Base-by-base conservation (phyloP, 2,113 vertebrate genomes). In the Platanista minor region DNA sequence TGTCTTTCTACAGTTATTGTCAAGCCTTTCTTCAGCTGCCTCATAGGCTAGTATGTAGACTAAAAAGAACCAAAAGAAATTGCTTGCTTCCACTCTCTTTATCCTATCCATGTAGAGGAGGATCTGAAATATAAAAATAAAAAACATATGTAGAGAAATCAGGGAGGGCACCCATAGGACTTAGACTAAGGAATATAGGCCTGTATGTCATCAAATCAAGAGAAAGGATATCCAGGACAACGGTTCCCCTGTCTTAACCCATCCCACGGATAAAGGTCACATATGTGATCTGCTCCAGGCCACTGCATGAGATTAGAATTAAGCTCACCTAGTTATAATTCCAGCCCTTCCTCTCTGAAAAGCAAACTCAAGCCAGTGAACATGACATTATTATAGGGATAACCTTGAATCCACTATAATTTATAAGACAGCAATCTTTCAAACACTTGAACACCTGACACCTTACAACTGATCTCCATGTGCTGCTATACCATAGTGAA, bases 361-460 rank as follows among this genome's bases (percentile, higher is more conserved):
- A 95, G 80, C 91, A 96, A 91, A 92, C 1, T 8, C 27, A 90
- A 87, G 72, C 77, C 62, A 94, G 25, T 59, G 72, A 97, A 93
- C 10, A 36, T 93, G 82, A 91, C 92, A 96, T 93, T 88, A 87
- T 94, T 94, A 91, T 57, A 77, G 29, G 67, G 43, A 91, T 69
- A 89, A 89, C 91, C 78, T 66, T 95, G 66, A 93, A 78, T 64
- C 61, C 52, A 91, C 90, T 95, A 6, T 91, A 90, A 93, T 95
- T 96, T 92, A 71, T 94, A 94, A 94, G 86, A 95, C 25, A 96
- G 87, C 62, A 91, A 87, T 95, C 92, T 87, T 91, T 96, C 83
- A 91, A 93, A 87, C 67, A n/a, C 41, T 91, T 93, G 13, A 71
- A 87, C 46, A 95, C 17, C 33, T 87, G 72, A 93, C 31, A 89